Percentiles rank a stretch among this genome's conserved stretches.
Conservation (phyloP, 2,888 invertebrate genomes). For the Scrobipalpa atriplicella region DNA sequence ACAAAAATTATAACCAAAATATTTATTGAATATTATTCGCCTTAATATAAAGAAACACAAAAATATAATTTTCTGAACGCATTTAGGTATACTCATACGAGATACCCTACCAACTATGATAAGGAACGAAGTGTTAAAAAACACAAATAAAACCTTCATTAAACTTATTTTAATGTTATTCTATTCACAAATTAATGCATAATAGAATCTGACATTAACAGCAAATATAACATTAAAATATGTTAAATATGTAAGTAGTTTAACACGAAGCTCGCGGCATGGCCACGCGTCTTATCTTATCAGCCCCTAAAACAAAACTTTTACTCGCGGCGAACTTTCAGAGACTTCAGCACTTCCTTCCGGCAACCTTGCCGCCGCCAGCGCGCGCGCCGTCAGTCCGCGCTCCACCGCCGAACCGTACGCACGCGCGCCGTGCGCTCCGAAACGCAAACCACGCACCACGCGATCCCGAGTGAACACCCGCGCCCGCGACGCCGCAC, state of each 20-base stretch:
- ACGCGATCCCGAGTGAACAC: slow-evolving; percentile 37
- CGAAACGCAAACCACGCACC: slow-evolving; percentile 44
- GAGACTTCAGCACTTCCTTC: slow-evolving; percentile 75
- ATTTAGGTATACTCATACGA: too few relatives aligned
- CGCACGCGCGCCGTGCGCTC: slow-evolving; percentile 53
- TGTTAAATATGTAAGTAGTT: background rate
- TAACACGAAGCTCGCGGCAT: background rate
- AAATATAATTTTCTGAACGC: too few relatives aligned
- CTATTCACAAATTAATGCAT: too few relatives aligned
- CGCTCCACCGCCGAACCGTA: slow-evolving; percentile 64
- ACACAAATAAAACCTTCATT: too few relatives aligned
- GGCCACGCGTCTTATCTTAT: slow-evolving; percentile 32
- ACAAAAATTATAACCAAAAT: too few relatives aligned
- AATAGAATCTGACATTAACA: too few relatives aligned
- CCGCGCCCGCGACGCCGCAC: slow-evolving; percentile 51
- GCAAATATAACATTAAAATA: background rate
- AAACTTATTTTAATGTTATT: too few relatives aligned
- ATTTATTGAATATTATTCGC: too few relatives aligned
- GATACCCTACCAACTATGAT: too few relatives aligned
- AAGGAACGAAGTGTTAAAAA: too few relatives aligned
- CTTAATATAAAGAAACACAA: too few relatives aligned
- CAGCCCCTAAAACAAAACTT: slow-evolving; percentile 51
- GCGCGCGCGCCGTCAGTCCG: slow-evolving; percentile 63
- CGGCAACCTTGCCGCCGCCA: slow-evolving; percentile 67
- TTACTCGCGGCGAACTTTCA: slow-evolving; percentile 70